Evolutionary conservation across 2,113 vertebrate genomes (phyloP).

Genomic region (Festucalex cinctus): DNA sequence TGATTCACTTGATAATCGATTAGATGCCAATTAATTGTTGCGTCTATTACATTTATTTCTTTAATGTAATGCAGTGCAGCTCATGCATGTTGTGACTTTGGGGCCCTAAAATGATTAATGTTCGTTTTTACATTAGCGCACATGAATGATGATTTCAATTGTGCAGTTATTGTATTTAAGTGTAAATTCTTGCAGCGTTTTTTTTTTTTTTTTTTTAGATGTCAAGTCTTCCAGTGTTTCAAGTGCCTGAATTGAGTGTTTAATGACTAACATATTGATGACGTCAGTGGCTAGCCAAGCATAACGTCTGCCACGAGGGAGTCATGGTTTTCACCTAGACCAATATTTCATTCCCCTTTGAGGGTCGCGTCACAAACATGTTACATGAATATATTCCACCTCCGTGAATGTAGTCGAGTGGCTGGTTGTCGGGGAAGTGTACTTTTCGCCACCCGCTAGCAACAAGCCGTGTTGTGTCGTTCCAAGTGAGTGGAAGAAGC

Average conservation of each 20-base stretch:
- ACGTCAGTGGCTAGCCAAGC: constrained; percentile 34
- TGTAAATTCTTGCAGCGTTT: not conserved
- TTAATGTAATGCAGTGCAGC: no score
- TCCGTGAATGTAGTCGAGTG: not conserved
- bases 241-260: not conserved
- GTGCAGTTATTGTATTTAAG: not conserved
- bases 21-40: no score
- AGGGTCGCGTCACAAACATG: not conserved
- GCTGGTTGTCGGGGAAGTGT: not conserved
- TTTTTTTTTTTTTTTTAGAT: no score
- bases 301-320: constrained; percentile 12
- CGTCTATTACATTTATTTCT: no score
- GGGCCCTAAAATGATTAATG: not conserved
- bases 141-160: not conserved
- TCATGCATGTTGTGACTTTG: not conserved
- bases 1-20: no score
- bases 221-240: not conserved
- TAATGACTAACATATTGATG: constrained; percentile 26
- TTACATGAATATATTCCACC: not conserved
- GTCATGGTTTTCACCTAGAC: constrained; percentile 23
- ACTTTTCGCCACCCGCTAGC: constrained; percentile 27
- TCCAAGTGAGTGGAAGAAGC: constrained; percentile 44
- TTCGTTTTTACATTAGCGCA: not conserved
- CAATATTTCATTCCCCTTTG: not conserved
- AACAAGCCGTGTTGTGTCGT: constrained; percentile 23